Percentiles rank a stretch among this genome's conserved stretches.
Conservation (phyloP, 2,888 invertebrate species). For the Eumerus sabulonum region DNA sequence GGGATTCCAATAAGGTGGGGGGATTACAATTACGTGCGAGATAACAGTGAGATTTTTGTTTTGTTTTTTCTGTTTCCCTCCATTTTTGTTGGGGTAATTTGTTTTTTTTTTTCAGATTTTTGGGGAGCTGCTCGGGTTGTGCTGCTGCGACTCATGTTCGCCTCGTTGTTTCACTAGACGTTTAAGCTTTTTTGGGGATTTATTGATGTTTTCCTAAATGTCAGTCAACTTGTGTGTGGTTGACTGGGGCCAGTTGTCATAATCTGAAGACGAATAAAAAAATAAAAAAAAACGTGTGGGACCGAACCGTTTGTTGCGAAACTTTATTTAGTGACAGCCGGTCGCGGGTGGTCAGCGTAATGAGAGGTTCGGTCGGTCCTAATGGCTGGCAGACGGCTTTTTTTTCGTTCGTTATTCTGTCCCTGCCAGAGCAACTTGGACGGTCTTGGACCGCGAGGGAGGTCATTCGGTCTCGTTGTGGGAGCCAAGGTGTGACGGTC, state of each 20-base stretch:
- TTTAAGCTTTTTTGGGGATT: slow-evolving; percentile 78
- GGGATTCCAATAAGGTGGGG: slow-evolving; percentile 51
- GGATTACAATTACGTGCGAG: no score
- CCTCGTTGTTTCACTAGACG: slow-evolving; percentile 76
- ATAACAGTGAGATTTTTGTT: background rate
- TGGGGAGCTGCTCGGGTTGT: background rate
- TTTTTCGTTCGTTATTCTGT: no score
- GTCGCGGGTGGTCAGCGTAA: slow-evolving; percentile 23
- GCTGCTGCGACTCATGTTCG: slow-evolving; percentile 71
- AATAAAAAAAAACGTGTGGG: background rate
- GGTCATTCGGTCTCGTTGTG: slow-evolving; percentile 18
- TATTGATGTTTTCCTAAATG: slow-evolving; percentile 55
- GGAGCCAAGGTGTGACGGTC: slow-evolving; percentile 72
- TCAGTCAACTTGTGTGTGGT: slow-evolving; percentile 29
- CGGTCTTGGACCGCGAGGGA: no score
- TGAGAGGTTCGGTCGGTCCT: background rate
- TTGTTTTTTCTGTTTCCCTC: no score
- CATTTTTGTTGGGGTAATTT: no score
- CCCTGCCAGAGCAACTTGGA: no score
- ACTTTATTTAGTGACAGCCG: slow-evolving; percentile 25
- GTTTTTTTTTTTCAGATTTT: background rate
- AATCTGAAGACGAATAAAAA: no score
- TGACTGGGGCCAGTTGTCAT: slow-evolving; percentile 5
- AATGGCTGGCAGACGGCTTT: background rate
- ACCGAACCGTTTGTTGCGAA: slow-evolving; percentile 3